A percentile compares a stretch with the other conserved stretches of the same genome.
phyloP scores from a whole-genome alignment of 30 jellyfish, hydroid and myxozoan genomes.

The Sanderia malayensis region DNA sequence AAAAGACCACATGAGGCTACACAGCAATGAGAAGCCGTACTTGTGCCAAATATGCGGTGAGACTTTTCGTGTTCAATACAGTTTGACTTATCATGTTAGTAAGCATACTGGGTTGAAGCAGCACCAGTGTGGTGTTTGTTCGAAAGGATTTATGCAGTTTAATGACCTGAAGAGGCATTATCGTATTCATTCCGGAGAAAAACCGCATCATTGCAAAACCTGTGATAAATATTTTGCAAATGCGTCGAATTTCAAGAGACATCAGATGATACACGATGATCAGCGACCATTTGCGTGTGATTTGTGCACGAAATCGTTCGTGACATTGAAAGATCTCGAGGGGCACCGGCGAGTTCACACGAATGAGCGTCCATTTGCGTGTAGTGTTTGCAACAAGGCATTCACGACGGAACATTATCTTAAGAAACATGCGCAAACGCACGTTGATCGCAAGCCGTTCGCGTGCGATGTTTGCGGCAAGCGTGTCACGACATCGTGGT shows the following conservation, averaged over 20 bases:
- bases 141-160: constrained; percentile 55
- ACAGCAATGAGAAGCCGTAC: constrained; percentile 57
- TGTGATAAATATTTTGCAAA: constrained; percentile 56
- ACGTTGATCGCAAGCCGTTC: constrained; percentile 42
- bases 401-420: constrained; percentile 49
- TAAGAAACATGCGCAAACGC: constrained; percentile 53
- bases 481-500: constrained; percentile 61
- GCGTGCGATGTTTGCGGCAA: constrained; percentile 62
- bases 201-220: constrained; percentile 33
- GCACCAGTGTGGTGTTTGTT: constrained; percentile 38
- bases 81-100: constrained; percentile 40
- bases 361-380: constrained; percentile 51
- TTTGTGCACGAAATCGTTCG: constrained; percentile 34
- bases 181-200: constrained; percentile 56
- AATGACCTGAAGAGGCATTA: constrained; percentile 49
- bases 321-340: constrained; percentile 39
- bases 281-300: constrained; percentile 46
- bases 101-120: constrained; percentile 56
- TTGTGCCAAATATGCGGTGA: constrained; percentile 60
- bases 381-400: constrained; percentile 46
- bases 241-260: constrained; percentile 47
- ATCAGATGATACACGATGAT: constrained; percentile 42
- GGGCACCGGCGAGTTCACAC: constrained; percentile 59
- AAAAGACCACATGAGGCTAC: constrained; percentile 52
- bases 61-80: constrained; percentile 51